Conservation (phyloP, 2,888 invertebrate species). For the Polydesmus complanatus region DNA sequence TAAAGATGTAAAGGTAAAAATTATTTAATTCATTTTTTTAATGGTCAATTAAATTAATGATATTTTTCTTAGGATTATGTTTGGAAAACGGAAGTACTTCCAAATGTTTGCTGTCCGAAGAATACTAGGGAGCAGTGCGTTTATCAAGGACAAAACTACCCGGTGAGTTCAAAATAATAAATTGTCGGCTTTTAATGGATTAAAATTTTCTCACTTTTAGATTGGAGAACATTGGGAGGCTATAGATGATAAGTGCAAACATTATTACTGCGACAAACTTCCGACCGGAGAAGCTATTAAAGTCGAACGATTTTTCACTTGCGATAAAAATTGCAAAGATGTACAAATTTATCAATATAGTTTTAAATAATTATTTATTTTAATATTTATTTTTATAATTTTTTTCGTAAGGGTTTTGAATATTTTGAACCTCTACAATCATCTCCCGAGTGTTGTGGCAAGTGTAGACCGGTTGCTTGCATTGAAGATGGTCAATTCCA, state of each 20-base stretch:
- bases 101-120: conserved; percentile 50
- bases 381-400: conserved; percentile 37
- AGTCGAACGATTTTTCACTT: conserved; percentile 41
- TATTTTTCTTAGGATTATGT: conserved; percentile 36
- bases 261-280: conserved; percentile 38
- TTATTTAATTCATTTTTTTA: neutral
- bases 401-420: conserved; percentile 17
- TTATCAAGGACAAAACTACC: conserved; percentile 24
- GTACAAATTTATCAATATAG: conserved; percentile 26
- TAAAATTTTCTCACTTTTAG: conserved; percentile 24
- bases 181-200: neutral
- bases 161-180: conserved; percentile 19
- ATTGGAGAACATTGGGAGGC: conserved; percentile 47
- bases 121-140: conserved; percentile 45
- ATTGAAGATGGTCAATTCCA: conserved; percentile 20
- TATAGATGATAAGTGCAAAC: conserved; percentile 42
- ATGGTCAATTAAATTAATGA: neutral
- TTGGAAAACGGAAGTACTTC: conserved; percentile 39
- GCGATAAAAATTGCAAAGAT: conserved; percentile 38
- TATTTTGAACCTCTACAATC: conserved; percentile 18
- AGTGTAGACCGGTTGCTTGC: conserved; percentile 22
- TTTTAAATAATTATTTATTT: conserved; percentile 1
- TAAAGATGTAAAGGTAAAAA: conserved; percentile 27
- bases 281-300: conserved; percentile 39
- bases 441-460: conserved; percentile 23